Percentiles rank a stretch among this genome's conserved stretches.
These are phyloP conservation scores for Eristalis tenax DNA, from an alignment of 2,888 invertebrate genomes.

Conservation along the genomic window DNA sequence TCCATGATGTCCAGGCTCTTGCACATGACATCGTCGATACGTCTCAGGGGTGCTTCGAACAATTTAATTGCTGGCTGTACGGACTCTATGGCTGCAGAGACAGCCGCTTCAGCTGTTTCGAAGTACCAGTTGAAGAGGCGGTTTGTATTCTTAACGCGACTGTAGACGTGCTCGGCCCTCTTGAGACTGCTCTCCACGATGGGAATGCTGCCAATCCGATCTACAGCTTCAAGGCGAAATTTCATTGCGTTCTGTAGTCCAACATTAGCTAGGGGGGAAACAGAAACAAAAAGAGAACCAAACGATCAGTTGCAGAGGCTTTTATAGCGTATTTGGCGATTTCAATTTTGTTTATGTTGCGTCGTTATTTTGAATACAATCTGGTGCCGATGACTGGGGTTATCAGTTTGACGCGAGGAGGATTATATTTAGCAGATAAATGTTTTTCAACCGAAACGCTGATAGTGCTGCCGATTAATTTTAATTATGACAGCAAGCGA, in stretches of 20 bases:
- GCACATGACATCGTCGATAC: constrained; percentile 89
- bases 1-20: constrained; percentile 93
- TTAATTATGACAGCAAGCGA: not conserved
- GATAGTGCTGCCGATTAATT: not conserved
- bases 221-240: constrained; percentile 86
- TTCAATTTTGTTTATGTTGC: constrained; percentile 25
- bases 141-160: constrained; percentile 89
- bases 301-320: not conserved
- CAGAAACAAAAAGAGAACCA: not conserved
- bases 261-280: constrained; percentile 32
- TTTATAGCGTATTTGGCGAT: constrained; percentile 28
- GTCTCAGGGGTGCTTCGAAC: constrained; percentile 87
- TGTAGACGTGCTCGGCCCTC: constrained; percentile 89
- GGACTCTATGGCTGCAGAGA: constrained; percentile 87
- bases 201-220: constrained; percentile 89
- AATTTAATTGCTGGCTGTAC: constrained; percentile 88
- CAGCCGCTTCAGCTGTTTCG: constrained; percentile 88
- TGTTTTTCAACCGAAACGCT: not conserved
- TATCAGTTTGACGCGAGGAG: constrained; percentile 19
- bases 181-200: constrained; percentile 90
- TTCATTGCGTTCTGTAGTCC: constrained; percentile 75
- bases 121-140: constrained; percentile 89
- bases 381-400: constrained; percentile 28
- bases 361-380: constrained; percentile 21
- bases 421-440: not conserved